phyloP scores from a whole-genome alignment of 2,888 invertebrate species.

The Geotrupes spiniger region DNA sequence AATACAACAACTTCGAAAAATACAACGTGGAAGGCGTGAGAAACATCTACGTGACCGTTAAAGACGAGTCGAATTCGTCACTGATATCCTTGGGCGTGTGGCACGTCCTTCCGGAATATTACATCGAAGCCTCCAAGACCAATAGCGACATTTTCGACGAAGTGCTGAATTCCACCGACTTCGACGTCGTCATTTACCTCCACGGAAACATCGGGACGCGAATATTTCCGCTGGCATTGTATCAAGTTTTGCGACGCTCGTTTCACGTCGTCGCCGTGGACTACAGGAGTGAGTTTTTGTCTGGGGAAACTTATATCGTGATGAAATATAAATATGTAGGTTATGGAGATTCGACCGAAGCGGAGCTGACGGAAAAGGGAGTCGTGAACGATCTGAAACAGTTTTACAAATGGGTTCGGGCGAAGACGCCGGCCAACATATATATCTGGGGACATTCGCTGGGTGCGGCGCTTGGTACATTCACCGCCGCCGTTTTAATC shows the following conservation, averaged over 20 bases:
- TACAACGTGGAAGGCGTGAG: conserved; percentile 58
- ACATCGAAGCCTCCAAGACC: conserved; percentile 47
- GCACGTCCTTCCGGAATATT: conserved; percentile 74
- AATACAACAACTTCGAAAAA: conserved; percentile 36
- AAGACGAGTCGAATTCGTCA: conserved; percentile 26
- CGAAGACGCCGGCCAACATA: conserved; percentile 35
- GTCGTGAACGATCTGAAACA: conserved; percentile 43
- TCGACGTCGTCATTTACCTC: conserved; percentile 44
- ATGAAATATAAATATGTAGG: conserved; percentile 29
- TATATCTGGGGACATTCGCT: conserved; percentile 47
- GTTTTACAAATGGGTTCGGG: conserved; percentile 39
- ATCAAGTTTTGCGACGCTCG: conserved; percentile 64
- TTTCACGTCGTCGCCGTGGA: conserved; percentile 47
- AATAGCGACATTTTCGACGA: conserved; percentile 52
- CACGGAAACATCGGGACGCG: conserved; percentile 47
- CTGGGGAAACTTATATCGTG: not conserved
- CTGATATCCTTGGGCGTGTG: conserved; percentile 60
- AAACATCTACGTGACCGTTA: conserved; percentile 63
- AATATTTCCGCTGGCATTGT: conserved; percentile 58
- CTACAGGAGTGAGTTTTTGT: conserved; percentile 41
- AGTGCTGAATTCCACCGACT: conserved; percentile 51
- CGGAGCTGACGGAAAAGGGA: conserved; percentile 37
- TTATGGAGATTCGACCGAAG: conserved; percentile 43
- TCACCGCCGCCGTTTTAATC: conserved; percentile 36
- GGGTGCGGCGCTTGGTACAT: conserved; percentile 40